Percentiles rank a stretch among this genome's conserved stretches.
These are phyloP conservation scores for Petrocephalus sullivani DNA, from an alignment of 2,797 vertebrate genomes.

Conservation along the genomic window DNA sequence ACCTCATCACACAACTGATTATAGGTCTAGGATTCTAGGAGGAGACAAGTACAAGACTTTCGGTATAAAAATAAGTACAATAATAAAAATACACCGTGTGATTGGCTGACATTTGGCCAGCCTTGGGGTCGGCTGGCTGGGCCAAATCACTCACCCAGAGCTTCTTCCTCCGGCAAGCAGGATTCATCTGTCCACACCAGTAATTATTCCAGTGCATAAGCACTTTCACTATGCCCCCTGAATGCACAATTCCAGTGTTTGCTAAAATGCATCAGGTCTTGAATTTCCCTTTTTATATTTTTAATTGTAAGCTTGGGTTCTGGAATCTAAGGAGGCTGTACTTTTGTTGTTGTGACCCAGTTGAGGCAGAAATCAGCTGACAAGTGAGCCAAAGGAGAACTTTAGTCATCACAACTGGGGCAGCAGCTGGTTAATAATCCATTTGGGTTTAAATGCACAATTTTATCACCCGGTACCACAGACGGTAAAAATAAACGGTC, in stretches of 20 bases:
- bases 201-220: not conserved
- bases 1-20: not conserved
- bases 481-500: not conserved
- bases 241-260: not conserved
- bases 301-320: not conserved
- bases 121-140: not conserved
- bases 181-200: not conserved
- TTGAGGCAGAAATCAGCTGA: not conserved
- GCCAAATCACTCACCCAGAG: not conserved
- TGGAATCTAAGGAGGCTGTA: not conserved
- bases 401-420: not conserved
- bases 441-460: not conserved
- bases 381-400: not conserved
- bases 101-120: not conserved
- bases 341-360: not conserved
- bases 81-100: no score
- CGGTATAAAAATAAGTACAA: no score
- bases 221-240: not conserved
- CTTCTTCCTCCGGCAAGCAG: not conserved
- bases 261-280: not conserved
- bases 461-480: not conserved
- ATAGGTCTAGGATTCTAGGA: not conserved
- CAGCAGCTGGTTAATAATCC: conserved; percentile 14
- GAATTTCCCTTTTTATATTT: not conserved
- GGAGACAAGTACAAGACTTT: not conserved